Base-by-base conservation (phyloP, 2,113 vertebrate species). In the Arothron firmamentum region DNA sequence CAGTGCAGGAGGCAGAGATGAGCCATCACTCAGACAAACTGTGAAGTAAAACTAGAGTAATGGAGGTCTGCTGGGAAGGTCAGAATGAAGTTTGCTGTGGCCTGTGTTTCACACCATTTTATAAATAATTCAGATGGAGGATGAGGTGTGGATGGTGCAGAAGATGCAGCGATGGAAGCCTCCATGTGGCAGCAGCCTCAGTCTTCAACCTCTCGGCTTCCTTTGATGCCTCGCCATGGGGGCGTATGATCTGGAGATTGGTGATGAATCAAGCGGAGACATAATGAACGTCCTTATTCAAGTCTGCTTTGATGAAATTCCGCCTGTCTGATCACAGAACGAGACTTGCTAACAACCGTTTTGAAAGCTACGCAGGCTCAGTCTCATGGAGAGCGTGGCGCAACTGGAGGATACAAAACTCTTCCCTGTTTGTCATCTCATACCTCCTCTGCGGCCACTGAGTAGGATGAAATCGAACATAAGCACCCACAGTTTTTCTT, bases 291-390 rank as follows among this genome's bases (percentile, higher is more conserved):
- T 72, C 67, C 70, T 73, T 65, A 67, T 79, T 81, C 70, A 74
- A 56, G 70, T 82, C 66, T 66, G 74, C 77, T 86, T 84, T 84
- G 82, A 83, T 81, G 78, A 70, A 74, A 78, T 56, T 75, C 77
- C 68, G 82, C 82, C 77, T 84, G 70, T 62, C 74, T 77, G 84
- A 86, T 87, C 80, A 82, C 77, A 75, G 63, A 74, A 75, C 70
- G 75, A 80, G 78, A 80, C 45, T 63, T 23, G 50, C 64, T 68
- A 47, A 72, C 72, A 60, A 82, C 61, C 47, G 66, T 63, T 59
- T 62, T 54, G 60, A 71, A 74, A 71, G 74, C 57, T 46, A 62
- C 8, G 42, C 59, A 18, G 34, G 34, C 11, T 38, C 34, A 38
- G 34, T 38, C 34, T 38, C 34, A 31, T 31, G 28, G 28, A 31